Evolutionary conservation across 1,140 invertebrate genomes (phyloP).

Genomic region (Bombus confusus): DNA sequence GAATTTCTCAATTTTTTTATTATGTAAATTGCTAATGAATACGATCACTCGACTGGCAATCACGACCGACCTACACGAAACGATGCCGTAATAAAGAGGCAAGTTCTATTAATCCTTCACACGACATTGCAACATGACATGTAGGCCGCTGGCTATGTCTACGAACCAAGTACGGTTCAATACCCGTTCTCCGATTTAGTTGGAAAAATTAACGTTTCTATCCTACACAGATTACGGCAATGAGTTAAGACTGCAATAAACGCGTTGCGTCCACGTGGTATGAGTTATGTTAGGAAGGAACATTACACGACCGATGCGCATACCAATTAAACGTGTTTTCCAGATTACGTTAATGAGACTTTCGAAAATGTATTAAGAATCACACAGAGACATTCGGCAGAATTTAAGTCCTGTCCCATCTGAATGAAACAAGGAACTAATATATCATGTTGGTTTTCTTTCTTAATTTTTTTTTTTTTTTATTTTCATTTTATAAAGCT

Average conservation of each 20-base stretch:
- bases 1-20: not conserved
- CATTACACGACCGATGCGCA: not conserved
- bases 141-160: conserved; percentile 41
- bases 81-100: conserved; percentile 42
- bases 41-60: not conserved
- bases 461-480: not conserved
- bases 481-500: not conserved
- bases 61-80: conserved; percentile 36
- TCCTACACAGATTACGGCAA: conserved; percentile 9
- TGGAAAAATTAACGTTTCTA: conserved; percentile 36
- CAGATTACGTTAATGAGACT: conserved; percentile 3
- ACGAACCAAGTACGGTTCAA: conserved; percentile 27
- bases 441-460: not conserved
- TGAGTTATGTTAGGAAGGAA: conserved; percentile 3
- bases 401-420: too few species aligned
- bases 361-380: not conserved
- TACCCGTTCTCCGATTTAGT: conserved; percentile 20
- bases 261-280: not conserved
- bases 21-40: conserved; percentile 3
- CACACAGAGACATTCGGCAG: not conserved
- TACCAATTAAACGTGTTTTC: not conserved
- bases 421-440: not conserved
- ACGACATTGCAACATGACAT: conserved; percentile 50
- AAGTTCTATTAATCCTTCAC: conserved; percentile 30
- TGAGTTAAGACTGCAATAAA: not conserved